Percentiles rank a stretch among this genome's conserved stretches.
Conservation (phyloP, 2,797 vertebrate genomes). For the Pangasius mekongensis region DNA sequence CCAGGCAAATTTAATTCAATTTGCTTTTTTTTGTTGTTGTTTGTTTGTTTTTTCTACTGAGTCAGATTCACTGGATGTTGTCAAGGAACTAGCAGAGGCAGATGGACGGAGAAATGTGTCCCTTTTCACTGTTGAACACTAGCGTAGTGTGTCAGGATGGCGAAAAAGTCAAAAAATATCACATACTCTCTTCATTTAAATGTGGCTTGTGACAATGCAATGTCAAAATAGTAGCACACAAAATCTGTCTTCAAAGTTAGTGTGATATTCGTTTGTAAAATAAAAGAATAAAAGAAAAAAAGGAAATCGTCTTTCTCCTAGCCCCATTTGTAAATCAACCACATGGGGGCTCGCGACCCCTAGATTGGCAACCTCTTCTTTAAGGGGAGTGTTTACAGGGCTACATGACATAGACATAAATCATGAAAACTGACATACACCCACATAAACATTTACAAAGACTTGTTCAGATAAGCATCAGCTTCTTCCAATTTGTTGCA, state of each 20-base stretch:
- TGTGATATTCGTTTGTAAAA: background rate
- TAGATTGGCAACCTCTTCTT: background rate
- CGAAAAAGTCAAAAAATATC: background rate
- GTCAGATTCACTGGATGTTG: background rate
- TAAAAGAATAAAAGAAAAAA: background rate
- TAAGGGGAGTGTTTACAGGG: background rate
- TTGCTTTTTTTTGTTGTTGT: no score
- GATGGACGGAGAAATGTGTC: background rate
- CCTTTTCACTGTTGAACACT: background rate
- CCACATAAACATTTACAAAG: background rate
- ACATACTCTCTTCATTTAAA: background rate
- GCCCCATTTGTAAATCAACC: background rate
- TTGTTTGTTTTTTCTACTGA: background rate
- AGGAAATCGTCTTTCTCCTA: background rate
- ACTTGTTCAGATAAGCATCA: background rate
- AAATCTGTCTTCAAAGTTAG: background rate
- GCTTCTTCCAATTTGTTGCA: background rate
- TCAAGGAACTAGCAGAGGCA: background rate
- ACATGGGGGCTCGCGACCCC: background rate
- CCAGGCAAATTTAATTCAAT: background rate
- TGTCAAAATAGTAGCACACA: background rate
- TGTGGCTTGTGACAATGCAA: background rate
- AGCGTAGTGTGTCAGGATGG: background rate
- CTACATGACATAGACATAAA: background rate
- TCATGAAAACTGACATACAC: background rate